Base-by-base conservation (phyloP, 2,888 invertebrate species). In the Tuberolachnus salignus region DNA sequence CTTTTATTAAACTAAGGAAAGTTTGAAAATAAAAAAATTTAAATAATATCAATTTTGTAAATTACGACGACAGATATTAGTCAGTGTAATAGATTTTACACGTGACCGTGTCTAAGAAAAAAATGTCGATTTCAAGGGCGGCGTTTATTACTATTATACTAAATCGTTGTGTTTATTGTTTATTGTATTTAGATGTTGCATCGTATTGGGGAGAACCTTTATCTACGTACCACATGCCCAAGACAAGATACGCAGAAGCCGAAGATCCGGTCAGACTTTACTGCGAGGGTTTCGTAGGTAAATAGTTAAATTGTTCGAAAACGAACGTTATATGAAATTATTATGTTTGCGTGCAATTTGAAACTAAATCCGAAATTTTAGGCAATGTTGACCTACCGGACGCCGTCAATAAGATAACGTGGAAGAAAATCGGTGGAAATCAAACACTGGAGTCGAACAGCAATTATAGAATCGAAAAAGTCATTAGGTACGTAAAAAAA, bases 201-300 rank as follows among this genome's bases (percentile, higher is more conserved):
- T 85, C 84, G 46, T 87, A 87, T 83, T 85, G 85, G 59, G 87
- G 86, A 21, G 84, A 84, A 53, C 87, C 87, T 26, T 82, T 87
- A 85, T 88, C 89, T 72, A 92, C 92, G 83, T 92, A 90, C 86
- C 88, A 88, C 82, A 81, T 83, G 23, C 91, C 92, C 16, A 87
- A 88, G 82, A 89, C 91, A 83, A 89, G 90, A 85, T 88, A 89
- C 86, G 89, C 74, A 11, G 88, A 88, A 80, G 86, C 90, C 81
- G 92, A 91, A 11, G 88, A 88, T 80, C 86, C 87, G n/a, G 87
- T 90, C 49, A 87, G 92, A 74, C 87, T 92, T 69, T 92, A 91
- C 87, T 92, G 93, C 86, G 93, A 92, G 86, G 92, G 92, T 64
- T 92, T 92, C 84, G 90, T 91, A 80, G 92, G 92, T 89, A 87